phyloP scores from a whole-genome alignment of 2,888 invertebrate species.

The Melinaea menophilus region DNA sequence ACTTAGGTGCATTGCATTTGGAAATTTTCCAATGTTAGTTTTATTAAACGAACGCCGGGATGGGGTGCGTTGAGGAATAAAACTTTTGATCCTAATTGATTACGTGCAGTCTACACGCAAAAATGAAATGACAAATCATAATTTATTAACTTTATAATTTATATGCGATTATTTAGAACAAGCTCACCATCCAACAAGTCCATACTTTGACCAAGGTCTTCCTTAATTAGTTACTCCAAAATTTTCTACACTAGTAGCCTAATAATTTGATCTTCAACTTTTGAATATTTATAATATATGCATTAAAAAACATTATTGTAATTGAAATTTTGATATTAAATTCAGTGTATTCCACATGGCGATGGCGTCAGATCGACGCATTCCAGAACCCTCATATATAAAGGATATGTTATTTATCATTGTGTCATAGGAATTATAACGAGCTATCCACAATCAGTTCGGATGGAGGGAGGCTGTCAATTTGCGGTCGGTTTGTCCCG shows the following conservation, averaged over 20 bases:
- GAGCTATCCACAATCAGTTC: conserved; percentile 66
- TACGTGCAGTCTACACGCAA: conserved; percentile 6
- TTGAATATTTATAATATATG: too few species aligned
- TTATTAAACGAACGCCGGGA: conserved; percentile 32
- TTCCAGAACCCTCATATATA: conserved; percentile 13
- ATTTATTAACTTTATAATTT: too few species aligned
- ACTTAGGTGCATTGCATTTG: conserved; percentile 30
- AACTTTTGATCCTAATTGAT: conserved; percentile 29
- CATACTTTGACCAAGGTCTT: too few species aligned
- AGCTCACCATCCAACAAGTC: too few species aligned
- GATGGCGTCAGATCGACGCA: background rate
- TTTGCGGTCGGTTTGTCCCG: conserved; percentile 45
- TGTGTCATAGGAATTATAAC: conserved; percentile 40
- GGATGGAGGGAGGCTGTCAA: conserved; percentile 60
- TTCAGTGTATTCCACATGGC: background rate
- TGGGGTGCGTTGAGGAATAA: conserved; percentile 31
- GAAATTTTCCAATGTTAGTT: conserved; percentile 33
- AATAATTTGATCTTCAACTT: too few species aligned
- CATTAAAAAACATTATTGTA: too few species aligned
- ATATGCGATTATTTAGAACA: too few species aligned
- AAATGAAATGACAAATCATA: background rate
- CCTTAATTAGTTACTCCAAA: too few species aligned
- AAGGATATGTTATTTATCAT: conserved; percentile 34
- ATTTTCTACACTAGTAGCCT: too few species aligned
- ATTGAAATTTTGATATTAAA: background rate